These are phyloP conservation scores for Alca torda DNA, from an alignment of 2,797 vertebrate species.

Conservation along the genomic window DNA sequence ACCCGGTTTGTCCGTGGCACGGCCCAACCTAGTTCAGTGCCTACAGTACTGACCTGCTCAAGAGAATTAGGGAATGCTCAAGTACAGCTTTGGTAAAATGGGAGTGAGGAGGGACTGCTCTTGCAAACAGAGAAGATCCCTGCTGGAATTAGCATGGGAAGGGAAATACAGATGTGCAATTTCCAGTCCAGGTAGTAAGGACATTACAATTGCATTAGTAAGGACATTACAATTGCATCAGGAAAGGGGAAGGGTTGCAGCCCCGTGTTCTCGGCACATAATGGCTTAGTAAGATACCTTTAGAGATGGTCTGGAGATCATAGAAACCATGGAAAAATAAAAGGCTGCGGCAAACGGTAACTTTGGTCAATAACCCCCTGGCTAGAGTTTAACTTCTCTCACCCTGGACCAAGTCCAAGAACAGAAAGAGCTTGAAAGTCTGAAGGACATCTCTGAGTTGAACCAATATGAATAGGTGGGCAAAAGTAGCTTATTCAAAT, in stretches of 20 bases:
- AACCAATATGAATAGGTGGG: not conserved
- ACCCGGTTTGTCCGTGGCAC: not conserved
- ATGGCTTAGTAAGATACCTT: not conserved
- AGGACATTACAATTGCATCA: not conserved
- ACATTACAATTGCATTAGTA: not conserved
- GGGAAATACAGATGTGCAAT: not conserved
- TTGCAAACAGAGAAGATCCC: not conserved
- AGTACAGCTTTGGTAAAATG: not conserved
- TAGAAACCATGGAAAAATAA: not conserved
- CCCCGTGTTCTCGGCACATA: fast-evolving
- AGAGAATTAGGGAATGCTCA: fast-evolving
- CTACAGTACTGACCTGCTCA: not conserved
- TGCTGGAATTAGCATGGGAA: not conserved
- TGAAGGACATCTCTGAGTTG: not conserved
- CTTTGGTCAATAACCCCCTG: not conserved
- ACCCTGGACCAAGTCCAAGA: not conserved
- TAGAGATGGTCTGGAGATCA: not conserved
- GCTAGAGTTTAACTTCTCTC: not conserved
- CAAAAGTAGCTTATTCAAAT: not conserved
- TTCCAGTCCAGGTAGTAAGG: not conserved
- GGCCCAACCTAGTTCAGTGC: not conserved
- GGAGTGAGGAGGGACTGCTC: not conserved
- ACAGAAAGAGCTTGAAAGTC: not conserved
- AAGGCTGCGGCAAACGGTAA: not conserved
- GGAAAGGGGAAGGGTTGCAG: not conserved